Conservation (phyloP, 2,888 invertebrate species). For the Sinelater perroti region DNA sequence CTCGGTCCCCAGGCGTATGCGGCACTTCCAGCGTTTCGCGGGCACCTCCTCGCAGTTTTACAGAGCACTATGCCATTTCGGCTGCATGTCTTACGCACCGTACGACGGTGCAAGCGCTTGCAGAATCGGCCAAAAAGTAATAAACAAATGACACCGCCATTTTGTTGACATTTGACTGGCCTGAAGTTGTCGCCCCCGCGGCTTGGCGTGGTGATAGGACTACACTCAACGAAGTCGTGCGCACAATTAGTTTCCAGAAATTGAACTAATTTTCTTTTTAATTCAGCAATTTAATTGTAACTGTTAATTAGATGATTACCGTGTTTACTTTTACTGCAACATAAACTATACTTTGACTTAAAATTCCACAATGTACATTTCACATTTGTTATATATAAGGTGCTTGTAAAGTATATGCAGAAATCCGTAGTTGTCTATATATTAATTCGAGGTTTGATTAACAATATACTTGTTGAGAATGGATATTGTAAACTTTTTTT, state of each 20-base stretch:
- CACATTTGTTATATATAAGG: too few species aligned
- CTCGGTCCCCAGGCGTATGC: constrained; percentile 1
- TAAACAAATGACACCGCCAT: constrained; percentile 17
- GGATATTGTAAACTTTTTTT: too few species aligned
- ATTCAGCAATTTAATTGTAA: too few species aligned
- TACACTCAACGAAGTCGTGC: background rate
- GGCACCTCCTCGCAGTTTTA: background rate
- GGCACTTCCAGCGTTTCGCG: background rate
- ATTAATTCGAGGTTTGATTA: too few species aligned
- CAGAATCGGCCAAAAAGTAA: constrained; percentile 15
- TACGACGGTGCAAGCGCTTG: background rate
- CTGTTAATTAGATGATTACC: too few species aligned
- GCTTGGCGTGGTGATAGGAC: background rate
- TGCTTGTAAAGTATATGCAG: too few species aligned
- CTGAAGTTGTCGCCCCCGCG: constrained; percentile 1
- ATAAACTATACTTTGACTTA: too few species aligned
- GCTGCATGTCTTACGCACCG: background rate
- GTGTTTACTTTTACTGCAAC: too few species aligned
- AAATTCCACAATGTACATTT: too few species aligned
- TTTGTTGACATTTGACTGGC: constrained; percentile 21
- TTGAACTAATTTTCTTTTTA: too few species aligned
- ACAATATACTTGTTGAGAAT: too few species aligned
- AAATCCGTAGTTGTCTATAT: too few species aligned
- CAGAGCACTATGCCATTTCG: constrained; percentile 1
- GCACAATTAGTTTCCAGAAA: background rate